A percentile compares a stretch with the other conserved stretches of the same genome.
Evolutionary conservation across 2,113 vertebrate genomes (phyloP).

Genomic region (Galbula dea): DNA sequence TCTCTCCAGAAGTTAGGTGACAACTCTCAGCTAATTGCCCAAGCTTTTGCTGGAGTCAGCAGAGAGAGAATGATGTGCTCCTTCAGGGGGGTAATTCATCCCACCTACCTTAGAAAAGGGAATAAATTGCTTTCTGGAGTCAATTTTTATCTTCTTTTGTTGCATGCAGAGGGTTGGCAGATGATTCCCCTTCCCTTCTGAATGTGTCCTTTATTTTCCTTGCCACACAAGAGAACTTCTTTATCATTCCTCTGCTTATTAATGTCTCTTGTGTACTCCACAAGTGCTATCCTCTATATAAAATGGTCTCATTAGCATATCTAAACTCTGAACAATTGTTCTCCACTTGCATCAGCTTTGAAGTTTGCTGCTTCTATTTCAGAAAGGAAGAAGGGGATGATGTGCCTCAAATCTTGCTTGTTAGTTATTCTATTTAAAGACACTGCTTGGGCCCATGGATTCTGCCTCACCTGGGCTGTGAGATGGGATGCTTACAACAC

Average conservation of each 20-base stretch:
- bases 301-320: slow-evolving; percentile 45
- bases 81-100: neutral
- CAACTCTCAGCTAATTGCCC: neutral
- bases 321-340: slow-evolving; percentile 50
- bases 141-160: slow-evolving; percentile 2
- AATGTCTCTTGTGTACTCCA: slow-evolving; percentile 19
- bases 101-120: slow-evolving; percentile 8
- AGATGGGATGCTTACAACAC: neutral
- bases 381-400: slow-evolving; percentile 33
- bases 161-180: neutral
- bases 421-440: slow-evolving; percentile 23
- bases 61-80: neutral
- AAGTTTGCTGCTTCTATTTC: slow-evolving; percentile 57
- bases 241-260: neutral
- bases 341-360: slow-evolving; percentile 38
- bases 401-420: neutral
- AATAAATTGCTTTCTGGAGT: neutral
- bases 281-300: neutral
- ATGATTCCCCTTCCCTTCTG: neutral
- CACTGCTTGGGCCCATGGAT: neutral
- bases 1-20: neutral
- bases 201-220: neutral
- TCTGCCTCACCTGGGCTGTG: neutral
- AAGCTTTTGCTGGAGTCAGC: slow-evolving; percentile 32
- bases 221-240: neutral